Evolutionary conservation across 2,888 invertebrate genomes (phyloP), one percentile per base, ranked within the genome.

Genomic region (Aleiodes testaceus): DNA sequence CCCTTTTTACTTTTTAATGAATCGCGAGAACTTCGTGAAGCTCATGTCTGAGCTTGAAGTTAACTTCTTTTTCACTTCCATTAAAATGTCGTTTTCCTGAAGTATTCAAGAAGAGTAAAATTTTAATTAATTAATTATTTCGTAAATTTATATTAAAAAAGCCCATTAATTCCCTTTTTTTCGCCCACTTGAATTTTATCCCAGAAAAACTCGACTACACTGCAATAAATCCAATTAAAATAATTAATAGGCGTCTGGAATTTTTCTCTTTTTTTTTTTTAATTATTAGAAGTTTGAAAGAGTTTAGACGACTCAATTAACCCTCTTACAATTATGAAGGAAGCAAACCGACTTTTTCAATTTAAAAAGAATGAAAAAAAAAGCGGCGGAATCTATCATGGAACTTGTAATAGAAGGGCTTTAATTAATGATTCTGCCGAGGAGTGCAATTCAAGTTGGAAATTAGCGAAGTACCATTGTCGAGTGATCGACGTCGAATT

Each of bases 401-500:
- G 30, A 59, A 59, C 59, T 59, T 59, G 36, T 42, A 42, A 42
- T 42, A 16, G 59, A 42, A 42, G 42, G 42, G 59, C n/a, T 61
- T 66, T 66, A 66, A 71, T 71, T 71, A 71, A 59, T 71, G 66
- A 66, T 70, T 66, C 36, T 66, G 36, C 20, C 50, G 49, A 59
- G 36, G 49, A 61, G 70, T 52, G 70, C 61, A 63, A 66, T 71
- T 66, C 42, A 61, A 61, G 66, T 71, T 66, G 70, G 52, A 71
- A 71, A 71, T 71, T 66, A 71, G 70, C 50, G 66, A 63, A 71
- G 70, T 52, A 71, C 70, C 64, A 64, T 52, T 16, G 55, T 53
- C 42, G 66, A 69, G 63, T 66, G 70, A 74, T 71, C 71, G 70
- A 49, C 69, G 55, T 70, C 61, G 65, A 69, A 70, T 72, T 69